Evolutionary conservation across 2,797 vertebrate genomes (phyloP).

Genomic region (Sardinella longiceps): DNA sequence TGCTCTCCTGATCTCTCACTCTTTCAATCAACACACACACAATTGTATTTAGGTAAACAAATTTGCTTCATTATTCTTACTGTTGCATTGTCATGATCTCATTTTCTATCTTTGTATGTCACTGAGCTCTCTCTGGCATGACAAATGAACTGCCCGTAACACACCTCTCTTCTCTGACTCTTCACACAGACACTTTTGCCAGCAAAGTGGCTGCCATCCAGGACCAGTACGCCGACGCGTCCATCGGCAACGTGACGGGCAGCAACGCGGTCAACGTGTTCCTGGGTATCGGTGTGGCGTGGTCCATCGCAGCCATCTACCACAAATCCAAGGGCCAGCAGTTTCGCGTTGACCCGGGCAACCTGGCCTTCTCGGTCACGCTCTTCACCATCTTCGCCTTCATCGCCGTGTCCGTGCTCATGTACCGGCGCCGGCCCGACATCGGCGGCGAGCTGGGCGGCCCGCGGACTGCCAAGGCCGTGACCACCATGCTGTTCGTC

Average conservation of each 20-base stretch:
- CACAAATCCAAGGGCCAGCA: slow-evolving; percentile 80
- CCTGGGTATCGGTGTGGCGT: slow-evolving; percentile 97
- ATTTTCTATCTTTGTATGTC: background rate
- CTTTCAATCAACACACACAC: background rate
- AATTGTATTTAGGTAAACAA: too few species aligned
- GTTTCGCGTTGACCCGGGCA: slow-evolving; percentile 93
- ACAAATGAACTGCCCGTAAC: background rate
- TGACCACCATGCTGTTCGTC: slow-evolving; percentile 91
- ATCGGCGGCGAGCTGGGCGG: slow-evolving; percentile 98
- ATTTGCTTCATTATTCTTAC: too few species aligned
- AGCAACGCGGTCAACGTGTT: slow-evolving; percentile 99
- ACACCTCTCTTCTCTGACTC: background rate
- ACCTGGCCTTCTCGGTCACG: slow-evolving; percentile 96
- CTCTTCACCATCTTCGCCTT: slow-evolving; percentile 99
- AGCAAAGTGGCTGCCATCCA: slow-evolving; percentile 98
- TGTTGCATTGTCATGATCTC: background rate
- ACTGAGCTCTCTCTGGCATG: background rate
- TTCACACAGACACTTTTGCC: slow-evolving; percentile 94
- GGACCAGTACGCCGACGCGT: slow-evolving; percentile 97
- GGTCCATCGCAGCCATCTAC: slow-evolving; percentile 99
- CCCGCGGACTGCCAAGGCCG: slow-evolving; percentile 95
- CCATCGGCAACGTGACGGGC: slow-evolving; percentile 97
- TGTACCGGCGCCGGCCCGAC: slow-evolving; percentile 95
- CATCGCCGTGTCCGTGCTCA: slow-evolving; percentile 87
- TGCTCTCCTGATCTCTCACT: background rate